phyloP scores from a whole-genome alignment of 1,140 invertebrate species.

The Drosophila gunungcola region DNA sequence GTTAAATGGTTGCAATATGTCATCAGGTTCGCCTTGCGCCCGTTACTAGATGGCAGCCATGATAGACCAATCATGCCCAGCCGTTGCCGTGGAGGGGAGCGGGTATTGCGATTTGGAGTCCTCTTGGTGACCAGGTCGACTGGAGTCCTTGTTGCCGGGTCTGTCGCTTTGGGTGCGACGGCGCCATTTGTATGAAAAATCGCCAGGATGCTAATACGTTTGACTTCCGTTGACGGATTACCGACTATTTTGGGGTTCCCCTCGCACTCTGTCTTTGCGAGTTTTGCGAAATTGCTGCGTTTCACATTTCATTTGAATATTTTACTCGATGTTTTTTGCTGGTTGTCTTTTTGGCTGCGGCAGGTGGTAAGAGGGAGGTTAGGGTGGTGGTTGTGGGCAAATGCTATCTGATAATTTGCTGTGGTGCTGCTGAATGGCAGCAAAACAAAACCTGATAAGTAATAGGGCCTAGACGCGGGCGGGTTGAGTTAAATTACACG shows the following conservation, averaged over 20 bases:
- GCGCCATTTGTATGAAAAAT: slow-evolving; percentile 84
- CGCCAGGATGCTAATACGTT: slow-evolving; percentile 84
- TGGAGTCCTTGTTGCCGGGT: slow-evolving; percentile 30
- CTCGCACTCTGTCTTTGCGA: slow-evolving; percentile 13
- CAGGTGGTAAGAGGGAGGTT: slow-evolving; percentile 18
- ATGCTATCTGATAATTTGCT: slow-evolving; percentile 79
- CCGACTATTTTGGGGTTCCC: slow-evolving; percentile 69
- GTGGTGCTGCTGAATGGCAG: slow-evolving; percentile 45
- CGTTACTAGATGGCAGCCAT: slow-evolving; percentile 72
- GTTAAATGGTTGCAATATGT: slow-evolving; percentile 84
- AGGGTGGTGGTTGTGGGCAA: slow-evolving; percentile 14
- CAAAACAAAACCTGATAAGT: slow-evolving; percentile 73
- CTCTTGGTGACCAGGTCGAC: slow-evolving; percentile 9
- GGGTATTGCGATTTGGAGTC: slow-evolving; percentile 3
- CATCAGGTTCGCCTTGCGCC: slow-evolving; percentile 71
- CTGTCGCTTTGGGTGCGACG: slow-evolving; percentile 27
- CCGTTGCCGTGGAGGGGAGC: slow-evolving; percentile 14
- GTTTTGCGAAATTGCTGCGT: slow-evolving; percentile 67
- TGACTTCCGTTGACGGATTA: slow-evolving; percentile 84
- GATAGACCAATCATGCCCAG: slow-evolving; percentile 78
- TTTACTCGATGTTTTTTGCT: slow-evolving; percentile 61
- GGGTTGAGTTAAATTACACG: slow-evolving; percentile 14
- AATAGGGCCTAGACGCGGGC: slow-evolving; percentile 49
- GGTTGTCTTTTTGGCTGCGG: slow-evolving; percentile 40
- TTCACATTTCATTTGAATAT: slow-evolving; percentile 82